These are phyloP conservation scores for Phyllotreta cruciferae DNA, from an alignment of 2,888 invertebrate species.

Conservation along the genomic window DNA sequence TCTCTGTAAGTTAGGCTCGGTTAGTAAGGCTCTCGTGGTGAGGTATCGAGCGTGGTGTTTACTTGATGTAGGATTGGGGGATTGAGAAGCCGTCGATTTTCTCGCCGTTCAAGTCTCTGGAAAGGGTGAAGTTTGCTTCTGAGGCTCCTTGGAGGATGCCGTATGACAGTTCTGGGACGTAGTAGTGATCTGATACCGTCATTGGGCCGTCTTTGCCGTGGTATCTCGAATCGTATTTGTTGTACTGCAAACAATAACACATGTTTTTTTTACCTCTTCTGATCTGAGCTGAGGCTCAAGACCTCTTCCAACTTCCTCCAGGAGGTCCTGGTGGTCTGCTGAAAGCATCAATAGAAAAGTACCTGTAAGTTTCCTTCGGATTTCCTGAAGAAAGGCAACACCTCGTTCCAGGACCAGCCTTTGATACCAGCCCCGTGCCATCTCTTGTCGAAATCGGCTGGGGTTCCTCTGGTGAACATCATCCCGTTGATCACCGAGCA, in stretches of 20 bases:
- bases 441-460: constrained; percentile 65
- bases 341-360: constrained; percentile 51
- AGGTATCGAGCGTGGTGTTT: constrained; percentile 43
- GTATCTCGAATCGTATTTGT: constrained; percentile 60
- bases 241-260: too few species aligned
- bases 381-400: constrained; percentile 73
- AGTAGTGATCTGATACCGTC: constrained; percentile 69
- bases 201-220: constrained; percentile 69
- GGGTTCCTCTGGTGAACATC: constrained; percentile 67
- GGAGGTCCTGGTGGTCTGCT: not conserved
- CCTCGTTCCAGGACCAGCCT: constrained; percentile 69
- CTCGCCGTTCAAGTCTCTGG: constrained; percentile 69
- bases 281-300: too few species aligned
- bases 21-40: too few species aligned
- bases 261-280: too few species aligned
- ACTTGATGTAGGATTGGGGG: constrained; percentile 68
- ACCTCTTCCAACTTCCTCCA: too few species aligned
- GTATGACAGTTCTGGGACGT: constrained; percentile 65
- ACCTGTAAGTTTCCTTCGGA: constrained; percentile 69
- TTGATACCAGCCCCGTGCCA: constrained; percentile 69
- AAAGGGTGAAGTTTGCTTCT: constrained; percentile 66
- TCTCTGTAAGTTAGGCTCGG: constrained; percentile 33
- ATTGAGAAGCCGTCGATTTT: constrained; percentile 66
- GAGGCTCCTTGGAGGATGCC: constrained; percentile 67
- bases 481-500: constrained; percentile 72